Base-by-base conservation (phyloP, 2,888 invertebrate genomes). In the Drosophila cognata region DNA sequence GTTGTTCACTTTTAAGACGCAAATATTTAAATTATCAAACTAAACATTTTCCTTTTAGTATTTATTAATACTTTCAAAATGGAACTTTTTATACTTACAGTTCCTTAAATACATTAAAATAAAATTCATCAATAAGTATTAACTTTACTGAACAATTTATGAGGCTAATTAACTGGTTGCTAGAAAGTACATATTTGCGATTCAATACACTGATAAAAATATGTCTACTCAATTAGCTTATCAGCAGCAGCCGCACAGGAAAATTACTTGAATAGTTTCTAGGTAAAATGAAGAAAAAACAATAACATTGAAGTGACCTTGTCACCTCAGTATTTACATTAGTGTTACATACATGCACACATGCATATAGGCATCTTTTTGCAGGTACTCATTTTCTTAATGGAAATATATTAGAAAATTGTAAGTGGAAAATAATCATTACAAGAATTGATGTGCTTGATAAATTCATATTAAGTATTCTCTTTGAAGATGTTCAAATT, bases 271-370 rank as follows among this genome's bases (percentile, higher is more conserved):
- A 38, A 53, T 28, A 16, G 31, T 48, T 46, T 35, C 21, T n/a
- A 5, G n/a, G 31, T 29, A 21, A 7, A 51, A n/a, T 8, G 10
- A 5, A 25, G 18, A 33, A 18, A 18, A n/a, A n/a, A n/a, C 29
- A 65, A 35, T 29, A 21, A 35, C n/a, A 28, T 16, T 41, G 43
- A 46, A 33, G 16, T 13, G 38, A 51, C 52, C 70, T 70, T 58
- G 53, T 60, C 56, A 38, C 4, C 6, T 0, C 11, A 21, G 31
- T 46, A 21, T 36, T 36, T 52, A 25, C 28, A 51, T 38, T 10
- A 13, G n/a, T 16, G 31, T 8, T 13, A n/a, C 13, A 28, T 50
- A 28, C 36, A 29, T 2, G n/a, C n/a, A 13, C n/a, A n/a, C 28
- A 21, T 36, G 13, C 13, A 38, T 28, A 38, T 4, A 18, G 16